Conservation (phyloP, 2,888 invertebrate species). For the Plebejus anna region DNA sequence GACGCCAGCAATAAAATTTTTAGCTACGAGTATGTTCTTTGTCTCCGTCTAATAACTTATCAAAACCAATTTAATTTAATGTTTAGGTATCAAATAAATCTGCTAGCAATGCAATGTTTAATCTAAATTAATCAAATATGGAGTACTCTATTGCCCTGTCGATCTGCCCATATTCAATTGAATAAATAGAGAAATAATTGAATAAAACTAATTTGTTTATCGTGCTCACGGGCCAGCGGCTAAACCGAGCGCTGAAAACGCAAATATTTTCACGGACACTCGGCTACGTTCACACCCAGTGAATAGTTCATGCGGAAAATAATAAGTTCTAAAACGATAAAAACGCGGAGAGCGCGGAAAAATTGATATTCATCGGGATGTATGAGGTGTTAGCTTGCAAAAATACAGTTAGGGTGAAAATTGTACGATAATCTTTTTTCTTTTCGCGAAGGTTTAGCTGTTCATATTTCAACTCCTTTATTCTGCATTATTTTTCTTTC, state of each 20-base stretch:
- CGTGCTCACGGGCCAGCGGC: slow-evolving; percentile 8
- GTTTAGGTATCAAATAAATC: not conserved
- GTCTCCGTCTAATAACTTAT: not conserved
- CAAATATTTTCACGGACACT: slow-evolving; percentile 12
- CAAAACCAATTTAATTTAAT: not conserved
- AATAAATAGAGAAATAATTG: slow-evolving; percentile 11
- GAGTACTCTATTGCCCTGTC: not conserved
- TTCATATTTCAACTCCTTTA: not conserved
- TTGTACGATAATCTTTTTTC: slow-evolving; percentile 16
- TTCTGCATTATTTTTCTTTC: not conserved
- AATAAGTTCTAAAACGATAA: slow-evolving; percentile 21
- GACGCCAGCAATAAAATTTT: not conserved
- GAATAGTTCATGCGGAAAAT: slow-evolving; percentile 24
- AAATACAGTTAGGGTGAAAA: slow-evolving; percentile 17
- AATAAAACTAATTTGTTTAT: slow-evolving; percentile 20
- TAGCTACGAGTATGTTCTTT: not conserved
- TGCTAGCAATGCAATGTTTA: not conserved
- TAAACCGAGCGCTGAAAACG: slow-evolving; percentile 19
- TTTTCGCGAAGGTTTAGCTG: not conserved
- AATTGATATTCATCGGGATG: slow-evolving; percentile 19
- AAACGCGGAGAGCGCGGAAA: slow-evolving; percentile 9
- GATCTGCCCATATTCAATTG: not conserved
- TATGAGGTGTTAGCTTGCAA: slow-evolving; percentile 15
- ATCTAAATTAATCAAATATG: not conserved
- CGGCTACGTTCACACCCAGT: not conserved